Base-by-base conservation (phyloP, 2,797 vertebrate species). In the Helicolenus hilgendorfi region DNA sequence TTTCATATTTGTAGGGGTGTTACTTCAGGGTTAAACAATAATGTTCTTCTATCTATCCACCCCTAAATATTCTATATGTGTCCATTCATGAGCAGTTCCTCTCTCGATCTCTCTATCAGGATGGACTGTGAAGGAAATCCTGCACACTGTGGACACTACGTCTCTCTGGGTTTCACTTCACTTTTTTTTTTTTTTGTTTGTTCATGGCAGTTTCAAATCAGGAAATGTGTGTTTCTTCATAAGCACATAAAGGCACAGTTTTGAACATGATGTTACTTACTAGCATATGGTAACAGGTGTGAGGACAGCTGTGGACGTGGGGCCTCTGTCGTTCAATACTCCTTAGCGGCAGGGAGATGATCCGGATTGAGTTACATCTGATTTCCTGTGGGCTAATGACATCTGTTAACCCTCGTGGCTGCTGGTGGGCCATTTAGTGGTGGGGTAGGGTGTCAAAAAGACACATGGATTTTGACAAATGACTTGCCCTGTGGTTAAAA, bases 111-210 rank as follows among this genome's bases (percentile, higher is more conserved):
- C 36, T 91, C 71, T 86, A 35, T 89, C 86, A 80, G 83, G 72
- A 89, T 53, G 73, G 74, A 83, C 70, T 85, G 74, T 68, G 70
- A 81, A 92, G 94, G 90, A 91, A 90, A 89, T 93, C 85, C 83
- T 92, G 82, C 67, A 13, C 75, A 27, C 72, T 58, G 72, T 83
- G 86, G 53, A 91, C 85, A 72, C 38, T 18, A 20, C 27, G 33
- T 79, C 64, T 33, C 35, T 77, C 38, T 15, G 22, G n/a, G 77
- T 96, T 96, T 97, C 92, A 94, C 96, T 97, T 97, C 96, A 0
- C 79, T 85, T 93, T 91, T 84, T 92, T 94, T 86, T 14, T 10
- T 35, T 13, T 31, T 90, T 94, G 85, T 29, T 26, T 63, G 5
- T 24, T 70, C 5, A 6, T 79, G 72, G 22, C 92, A 53, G 87